These are phyloP conservation scores for Epizoanthus illoricatus DNA, from an alignment of 92 coral and sea anemone species.

Conservation along the genomic window DNA sequence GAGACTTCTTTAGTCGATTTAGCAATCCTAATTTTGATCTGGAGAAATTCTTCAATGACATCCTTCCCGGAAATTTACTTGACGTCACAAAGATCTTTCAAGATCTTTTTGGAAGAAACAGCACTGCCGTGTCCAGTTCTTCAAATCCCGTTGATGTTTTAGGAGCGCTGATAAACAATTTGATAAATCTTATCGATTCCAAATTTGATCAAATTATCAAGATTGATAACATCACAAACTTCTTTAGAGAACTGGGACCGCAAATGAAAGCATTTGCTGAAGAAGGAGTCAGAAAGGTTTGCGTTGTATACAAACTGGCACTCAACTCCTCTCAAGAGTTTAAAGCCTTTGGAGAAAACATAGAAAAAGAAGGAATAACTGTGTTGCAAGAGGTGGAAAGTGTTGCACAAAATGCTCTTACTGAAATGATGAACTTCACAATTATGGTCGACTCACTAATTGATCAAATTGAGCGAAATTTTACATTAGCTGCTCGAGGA, in stretches of 20 bases:
- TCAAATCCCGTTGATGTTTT: slow-evolving; percentile 66
- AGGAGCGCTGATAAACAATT: slow-evolving; percentile 58
- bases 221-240: slow-evolving; percentile 81
- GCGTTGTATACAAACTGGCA: slow-evolving; percentile 70
- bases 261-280: slow-evolving; percentile 60
- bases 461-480: slow-evolving; percentile 68
- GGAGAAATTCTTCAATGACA: slow-evolving; percentile 69
- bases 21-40: slow-evolving; percentile 67
- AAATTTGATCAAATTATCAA: slow-evolving; percentile 69
- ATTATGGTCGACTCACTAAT: slow-evolving; percentile 70
- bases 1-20: slow-evolving; percentile 65
- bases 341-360: slow-evolving; percentile 76
- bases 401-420: slow-evolving; percentile 69
- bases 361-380: slow-evolving; percentile 70
- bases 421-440: slow-evolving; percentile 82
- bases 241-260: slow-evolving; percentile 79
- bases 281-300: slow-evolving; percentile 64
- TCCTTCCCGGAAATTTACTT: slow-evolving; percentile 66
- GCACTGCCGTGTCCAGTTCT: slow-evolving; percentile 23
- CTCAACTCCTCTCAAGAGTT: slow-evolving; percentile 75
- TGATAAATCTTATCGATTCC: slow-evolving; percentile 54
- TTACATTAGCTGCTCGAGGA: slow-evolving; percentile 67
- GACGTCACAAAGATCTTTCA: slow-evolving; percentile 54
- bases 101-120: slow-evolving; percentile 42
- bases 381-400: slow-evolving; percentile 67